Conservation (phyloP, 2,113 vertebrate species). For the Gopherus flavomarginatus region DNA sequence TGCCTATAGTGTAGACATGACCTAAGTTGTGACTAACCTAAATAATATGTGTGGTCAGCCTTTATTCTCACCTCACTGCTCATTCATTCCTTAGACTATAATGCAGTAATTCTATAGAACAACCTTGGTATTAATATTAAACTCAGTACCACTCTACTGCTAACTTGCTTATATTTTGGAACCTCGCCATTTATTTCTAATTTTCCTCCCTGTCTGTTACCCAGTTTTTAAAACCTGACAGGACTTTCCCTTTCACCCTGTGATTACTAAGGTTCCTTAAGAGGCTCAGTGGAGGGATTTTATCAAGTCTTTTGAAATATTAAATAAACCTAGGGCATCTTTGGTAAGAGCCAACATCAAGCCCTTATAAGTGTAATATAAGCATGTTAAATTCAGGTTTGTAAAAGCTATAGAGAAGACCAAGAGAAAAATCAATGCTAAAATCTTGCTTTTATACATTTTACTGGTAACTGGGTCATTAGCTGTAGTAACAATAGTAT, state of each 20-base stretch:
- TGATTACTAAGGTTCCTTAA: not conserved
- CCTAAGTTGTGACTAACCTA: not conserved
- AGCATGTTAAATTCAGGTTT: slow-evolving; percentile 42
- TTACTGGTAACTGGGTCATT: slow-evolving; percentile 71
- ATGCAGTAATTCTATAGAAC: not conserved
- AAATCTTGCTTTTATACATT: slow-evolving; percentile 65
- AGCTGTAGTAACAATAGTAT: slow-evolving; percentile 50
- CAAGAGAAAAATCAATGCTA: slow-evolving; percentile 65
- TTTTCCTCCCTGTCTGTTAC: not conserved
- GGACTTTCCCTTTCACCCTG: not conserved
- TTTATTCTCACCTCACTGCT: not conserved
- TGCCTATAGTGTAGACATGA: not conserved
- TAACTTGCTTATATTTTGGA: not conserved
- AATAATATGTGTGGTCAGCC: not conserved
- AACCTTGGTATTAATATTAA: not conserved
- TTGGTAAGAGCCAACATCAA: slow-evolving; percentile 19
- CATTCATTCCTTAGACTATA: not conserved
- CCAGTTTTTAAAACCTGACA: not conserved
- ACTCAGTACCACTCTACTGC: not conserved
- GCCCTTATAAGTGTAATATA: slow-evolving; percentile 47
- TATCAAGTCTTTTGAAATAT: slow-evolving; percentile 36
- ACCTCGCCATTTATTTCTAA: not conserved
- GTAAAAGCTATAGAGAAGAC: slow-evolving; percentile 57
- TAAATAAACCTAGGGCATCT: slow-evolving; percentile 19
- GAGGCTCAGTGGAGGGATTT: slow-evolving; percentile 42